Base-by-base conservation (phyloP, 2,113 vertebrate species). In the Glaucidium brasilianum region DNA sequence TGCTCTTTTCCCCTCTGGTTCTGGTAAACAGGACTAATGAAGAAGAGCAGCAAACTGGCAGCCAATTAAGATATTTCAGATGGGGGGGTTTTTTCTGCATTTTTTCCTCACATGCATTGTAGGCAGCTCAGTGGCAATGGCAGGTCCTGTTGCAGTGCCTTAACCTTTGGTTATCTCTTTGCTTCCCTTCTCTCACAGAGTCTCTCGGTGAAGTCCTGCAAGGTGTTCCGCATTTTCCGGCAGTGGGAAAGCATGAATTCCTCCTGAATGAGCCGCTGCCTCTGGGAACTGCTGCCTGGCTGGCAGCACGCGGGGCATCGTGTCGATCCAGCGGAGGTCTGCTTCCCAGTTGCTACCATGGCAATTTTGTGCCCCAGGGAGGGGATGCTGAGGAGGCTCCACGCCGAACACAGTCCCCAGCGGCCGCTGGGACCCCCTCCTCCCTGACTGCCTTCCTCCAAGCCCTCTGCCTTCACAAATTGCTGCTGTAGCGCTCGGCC, bases 171-270 rank as follows among this genome's bases (percentile, higher is more conserved):
- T 23, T 10, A 3, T 87, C 0, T 0, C 59, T 86, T 43, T 71
- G 12, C 45, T 62, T 34, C 49, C 49, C 37, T 0, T 62, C 62
- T 79, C 63, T 64, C 3, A 0, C 86, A 99, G 99, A 98, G 97
- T 49, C 98, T 99, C 60, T 99, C 98, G 2, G 99, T 99, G 94
- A 99, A 99, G 56, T 99, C 99, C 83, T 98, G 98, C 97, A 99
- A 98, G 67, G 99, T 99, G 25, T 99, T 99, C 97, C 98, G 98
- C 88, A 99, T 99, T 94, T 99, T 99, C 96, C 98, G 98, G 22
- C 99, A 99, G 94, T 99, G 99, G 99, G 99, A 99, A 95, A 98
- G 98, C 47, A 91, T 97, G 53, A 97, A 98, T n/a, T 97, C 98
- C 41, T 97, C 98, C 89, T 98, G 97, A 99, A 95, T 50, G 32